Evolutionary conservation across 1,140 invertebrate species (phyloP).

Genomic region (Drosophila sp.): DNA sequence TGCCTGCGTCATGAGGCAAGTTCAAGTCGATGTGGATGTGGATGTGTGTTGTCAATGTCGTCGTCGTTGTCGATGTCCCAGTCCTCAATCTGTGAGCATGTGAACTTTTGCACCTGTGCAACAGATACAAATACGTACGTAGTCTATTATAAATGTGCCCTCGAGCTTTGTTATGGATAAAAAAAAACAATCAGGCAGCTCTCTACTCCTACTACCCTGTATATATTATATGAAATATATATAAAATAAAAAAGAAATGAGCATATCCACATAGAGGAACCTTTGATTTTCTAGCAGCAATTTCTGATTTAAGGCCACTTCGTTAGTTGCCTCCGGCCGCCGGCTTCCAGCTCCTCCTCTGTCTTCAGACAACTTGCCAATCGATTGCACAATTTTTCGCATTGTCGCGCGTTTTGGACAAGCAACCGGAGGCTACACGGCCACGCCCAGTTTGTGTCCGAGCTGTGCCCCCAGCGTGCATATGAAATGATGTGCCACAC

Average conservation of each 20-base stretch:
- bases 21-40: slow-evolving; percentile 2
- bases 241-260: not conserved
- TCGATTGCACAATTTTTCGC: slow-evolving; percentile 83
- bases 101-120: slow-evolving; percentile 72
- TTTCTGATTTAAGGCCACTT: slow-evolving; percentile 37
- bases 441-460: slow-evolving; percentile 72
- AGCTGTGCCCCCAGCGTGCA: slow-evolving; percentile 69
- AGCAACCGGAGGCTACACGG: slow-evolving; percentile 76
- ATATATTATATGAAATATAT: slow-evolving; percentile 1
- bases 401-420: slow-evolving; percentile 72
- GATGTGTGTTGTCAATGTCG: not conserved
- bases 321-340: not conserved
- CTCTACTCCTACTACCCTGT: slow-evolving; percentile 10
- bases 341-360: slow-evolving; percentile 7
- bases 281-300: slow-evolving; percentile 41
- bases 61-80: slow-evolving; percentile 6
- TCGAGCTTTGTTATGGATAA: slow-evolving; percentile 74
- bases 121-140: slow-evolving; percentile 23
- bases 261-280: not conserved
- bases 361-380: slow-evolving; percentile 38
- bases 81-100: slow-evolving; percentile 32
- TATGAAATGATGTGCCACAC: slow-evolving; percentile 59
- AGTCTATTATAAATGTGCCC: slow-evolving; percentile 75
- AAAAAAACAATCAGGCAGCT: slow-evolving; percentile 74
- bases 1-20: slow-evolving; percentile 13